Evolutionary conservation across 2,888 invertebrate species (phyloP), one percentile per base, ranked within the genome.

Genomic region (Drosophila testacea): DNA sequence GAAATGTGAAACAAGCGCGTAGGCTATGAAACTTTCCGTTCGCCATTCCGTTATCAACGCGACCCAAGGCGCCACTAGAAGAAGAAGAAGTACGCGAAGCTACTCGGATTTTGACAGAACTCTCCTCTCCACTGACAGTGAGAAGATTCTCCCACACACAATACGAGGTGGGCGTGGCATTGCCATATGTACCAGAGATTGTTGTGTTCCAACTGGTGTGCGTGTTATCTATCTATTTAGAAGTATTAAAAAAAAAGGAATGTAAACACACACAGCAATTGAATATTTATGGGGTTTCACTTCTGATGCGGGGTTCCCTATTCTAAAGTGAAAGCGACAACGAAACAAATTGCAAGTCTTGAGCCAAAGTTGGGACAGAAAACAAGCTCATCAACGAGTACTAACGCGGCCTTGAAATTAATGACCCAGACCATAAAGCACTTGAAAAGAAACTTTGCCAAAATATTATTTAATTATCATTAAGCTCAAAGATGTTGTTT

Each of bases 211-310:
- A 41, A 52, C 36, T 64, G 61, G 54, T 62, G 57, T 44, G 44
- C 57, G 55, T 27, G 48, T 59, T 66, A 69, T 78, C 69, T 74
- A 65, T 71, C 63, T 73, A 74, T 74, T 59, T 56, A 47, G 41
- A 60, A 68, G 81, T 72, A 77, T 81, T 72, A 56, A 64, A 68
- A 74, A 34, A 48, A 32, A 32, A 50, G 13, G 41, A 39, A 61
- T 52, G 13, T 16, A 30, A 52, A 46, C 27, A 56, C 28, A 44
- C 27, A 59, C 55, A 71, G 69, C 79, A 79, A 83, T 83, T 82
- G 80, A 83, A 79, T 82, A 83, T 83, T 82, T 83, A 80, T 80
- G 54, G 69, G 48, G 51, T 59, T 59, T 4, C 48, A 6, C 69
- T 52, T 67, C 65, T 68, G 70, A 59, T 48, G 66, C 61, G 59